These are phyloP conservation scores for Sipha flava DNA, from an alignment of 1,140 invertebrate genomes.

Conservation along the genomic window DNA sequence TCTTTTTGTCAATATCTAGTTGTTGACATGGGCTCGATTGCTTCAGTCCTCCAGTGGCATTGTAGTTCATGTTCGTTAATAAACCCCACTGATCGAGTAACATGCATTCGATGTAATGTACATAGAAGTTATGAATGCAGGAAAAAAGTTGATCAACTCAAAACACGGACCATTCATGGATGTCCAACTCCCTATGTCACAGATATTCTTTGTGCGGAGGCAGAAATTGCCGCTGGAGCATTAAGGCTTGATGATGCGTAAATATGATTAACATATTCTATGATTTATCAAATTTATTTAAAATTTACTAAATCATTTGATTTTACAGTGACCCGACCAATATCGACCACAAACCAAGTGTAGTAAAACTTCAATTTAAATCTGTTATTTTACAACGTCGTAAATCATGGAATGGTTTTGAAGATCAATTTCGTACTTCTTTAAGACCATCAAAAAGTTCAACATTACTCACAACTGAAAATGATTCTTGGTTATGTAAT, in stretches of 20 bases:
- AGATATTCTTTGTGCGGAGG: not conserved
- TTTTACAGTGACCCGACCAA: conserved; percentile 34
- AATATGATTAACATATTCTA: not conserved
- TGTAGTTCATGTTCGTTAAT: conserved; percentile 75
- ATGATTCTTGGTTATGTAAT: not conserved
- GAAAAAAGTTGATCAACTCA: conserved; percentile 33
- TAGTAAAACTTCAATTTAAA: conserved; percentile 2
- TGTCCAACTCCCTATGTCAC: conserved; percentile 1
- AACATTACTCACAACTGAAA: not conserved
- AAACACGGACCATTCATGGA: not conserved
- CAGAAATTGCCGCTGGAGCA: not conserved
- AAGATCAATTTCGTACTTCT: not conserved
- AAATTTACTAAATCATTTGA: conserved; percentile 26
- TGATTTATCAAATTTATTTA: conserved; percentile 37
- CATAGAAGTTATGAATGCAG: conserved; percentile 41
- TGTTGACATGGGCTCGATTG: conserved; percentile 67
- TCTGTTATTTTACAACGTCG: not conserved
- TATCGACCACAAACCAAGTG: not conserved
- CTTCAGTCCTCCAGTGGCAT: conserved; percentile 81
- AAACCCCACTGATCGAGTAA: conserved; percentile 69
- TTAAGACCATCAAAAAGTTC: not conserved
- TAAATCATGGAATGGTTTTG: conserved; percentile 22
- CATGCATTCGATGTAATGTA: conserved; percentile 68
- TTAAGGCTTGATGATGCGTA: conserved; percentile 11
- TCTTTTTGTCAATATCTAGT: not conserved